Conservation (phyloP, 2,797 vertebrate species). For the Borostomias antarcticus region DNA sequence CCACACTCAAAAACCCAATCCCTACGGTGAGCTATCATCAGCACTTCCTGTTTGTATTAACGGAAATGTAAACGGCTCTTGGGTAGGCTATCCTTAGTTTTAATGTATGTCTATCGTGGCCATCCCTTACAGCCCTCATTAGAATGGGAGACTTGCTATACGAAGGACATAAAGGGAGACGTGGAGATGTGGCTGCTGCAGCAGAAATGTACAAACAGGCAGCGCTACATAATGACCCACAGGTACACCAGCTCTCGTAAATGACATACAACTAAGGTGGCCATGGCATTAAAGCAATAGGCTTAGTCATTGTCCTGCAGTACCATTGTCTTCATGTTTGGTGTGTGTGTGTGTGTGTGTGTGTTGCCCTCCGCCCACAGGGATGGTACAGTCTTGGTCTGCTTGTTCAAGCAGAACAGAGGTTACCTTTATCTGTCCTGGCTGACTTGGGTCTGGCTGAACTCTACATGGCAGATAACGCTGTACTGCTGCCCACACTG, state of each 20-base stretch:
- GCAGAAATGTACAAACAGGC: slow-evolving; percentile 79
- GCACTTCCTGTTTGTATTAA: not conserved
- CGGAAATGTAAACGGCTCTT: not conserved
- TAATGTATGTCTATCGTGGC: slow-evolving; percentile 4
- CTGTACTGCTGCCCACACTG: slow-evolving; percentile 63
- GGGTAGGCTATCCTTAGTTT: not conserved
- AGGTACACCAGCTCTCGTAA: slow-evolving; percentile 59
- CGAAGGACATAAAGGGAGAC: slow-evolving; percentile 43
- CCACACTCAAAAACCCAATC: slow-evolving; percentile 64
- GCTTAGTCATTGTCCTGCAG: not conserved
- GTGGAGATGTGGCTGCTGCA: slow-evolving; percentile 65
- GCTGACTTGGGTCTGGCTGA: slow-evolving; percentile 70
- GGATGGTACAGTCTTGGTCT: slow-evolving; percentile 82
- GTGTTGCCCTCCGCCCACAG: slow-evolving; percentile 52
- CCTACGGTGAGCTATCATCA: slow-evolving; percentile 65
- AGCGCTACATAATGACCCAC: slow-evolving; percentile 73
- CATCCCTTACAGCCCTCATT: slow-evolving; percentile 69
- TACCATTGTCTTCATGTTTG: not conserved
- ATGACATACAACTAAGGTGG: not conserved
- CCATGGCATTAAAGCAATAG: not conserved
- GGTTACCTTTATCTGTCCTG: slow-evolving; percentile 65
- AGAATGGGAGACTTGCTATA: slow-evolving; percentile 81
- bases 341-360: not conserved
- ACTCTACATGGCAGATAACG: slow-evolving; percentile 62
- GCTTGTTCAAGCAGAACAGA: slow-evolving; percentile 74